Evolutionary conservation across 2,888 invertebrate genomes (phyloP).

Genomic region (Drosophila emarginata): DNA sequence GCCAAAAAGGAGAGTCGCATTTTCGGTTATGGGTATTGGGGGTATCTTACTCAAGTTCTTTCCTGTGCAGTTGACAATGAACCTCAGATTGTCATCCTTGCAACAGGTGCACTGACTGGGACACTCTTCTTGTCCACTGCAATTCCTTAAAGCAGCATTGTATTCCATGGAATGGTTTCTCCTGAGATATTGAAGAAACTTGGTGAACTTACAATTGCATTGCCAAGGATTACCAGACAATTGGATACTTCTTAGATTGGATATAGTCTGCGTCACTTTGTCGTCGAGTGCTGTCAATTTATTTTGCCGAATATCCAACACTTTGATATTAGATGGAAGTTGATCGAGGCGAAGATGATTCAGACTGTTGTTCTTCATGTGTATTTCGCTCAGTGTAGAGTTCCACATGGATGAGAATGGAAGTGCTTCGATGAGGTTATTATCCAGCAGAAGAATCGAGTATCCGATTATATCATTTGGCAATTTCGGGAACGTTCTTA

Average conservation of each 20-base stretch:
- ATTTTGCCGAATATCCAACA: background rate
- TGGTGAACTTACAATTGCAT: background rate
- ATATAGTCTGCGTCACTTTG: background rate
- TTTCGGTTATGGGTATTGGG: no score
- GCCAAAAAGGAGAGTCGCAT: no score
- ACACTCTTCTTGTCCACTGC: background rate
- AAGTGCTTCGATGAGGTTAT: background rate
- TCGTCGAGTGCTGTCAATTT: background rate
- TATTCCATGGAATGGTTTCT: background rate
- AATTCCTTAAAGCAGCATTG: background rate
- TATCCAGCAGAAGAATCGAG: background rate
- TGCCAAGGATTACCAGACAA: conserved; percentile 1
- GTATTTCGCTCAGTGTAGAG: background rate
- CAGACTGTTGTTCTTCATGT: background rate
- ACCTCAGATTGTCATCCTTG: background rate
- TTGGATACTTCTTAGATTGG: no score
- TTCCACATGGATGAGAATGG: background rate
- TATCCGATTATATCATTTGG: background rate
- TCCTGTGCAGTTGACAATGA: background rate
- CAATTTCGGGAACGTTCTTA: background rate
- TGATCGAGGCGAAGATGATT: background rate
- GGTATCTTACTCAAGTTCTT: background rate
- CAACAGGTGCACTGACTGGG: background rate
- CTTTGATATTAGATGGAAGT: background rate
- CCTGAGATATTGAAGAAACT: background rate